Evolutionary conservation across 2,888 invertebrate species (phyloP).

Genomic region (Netelia melanura): DNA sequence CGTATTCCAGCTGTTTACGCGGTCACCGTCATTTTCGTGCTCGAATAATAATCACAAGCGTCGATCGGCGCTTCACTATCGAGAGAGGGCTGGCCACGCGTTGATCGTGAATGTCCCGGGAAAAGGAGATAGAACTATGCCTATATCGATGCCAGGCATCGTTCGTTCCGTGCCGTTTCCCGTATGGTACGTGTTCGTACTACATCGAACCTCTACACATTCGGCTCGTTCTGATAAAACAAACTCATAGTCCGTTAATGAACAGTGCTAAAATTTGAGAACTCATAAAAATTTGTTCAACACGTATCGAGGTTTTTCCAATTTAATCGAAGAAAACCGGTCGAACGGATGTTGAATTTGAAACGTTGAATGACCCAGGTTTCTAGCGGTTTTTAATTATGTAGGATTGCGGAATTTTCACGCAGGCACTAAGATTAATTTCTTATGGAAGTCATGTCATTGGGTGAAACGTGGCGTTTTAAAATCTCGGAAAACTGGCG

Average conservation of each 20-base stretch:
- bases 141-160: slow-evolving; percentile 1
- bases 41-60: slow-evolving; percentile 31
- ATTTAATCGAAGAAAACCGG: background rate
- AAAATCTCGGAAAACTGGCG: too few species aligned
- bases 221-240: background rate
- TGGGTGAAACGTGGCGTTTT: too few species aligned
- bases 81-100: slow-evolving; percentile 14
- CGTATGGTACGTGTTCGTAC: background rate
- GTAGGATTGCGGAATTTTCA: too few species aligned
- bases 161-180: background rate
- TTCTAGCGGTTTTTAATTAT: too few species aligned
- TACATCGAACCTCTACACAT: slow-evolving; percentile 15
- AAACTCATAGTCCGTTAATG: background rate
- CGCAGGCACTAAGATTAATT: too few species aligned
- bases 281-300: background rate
- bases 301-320: background rate
- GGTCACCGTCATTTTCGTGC: slow-evolving; percentile 39
- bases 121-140: slow-evolving; percentile 36
- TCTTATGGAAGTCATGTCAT: background rate
- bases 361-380: too few species aligned
- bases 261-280: slow-evolving; percentile 3
- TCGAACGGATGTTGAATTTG: slow-evolving; percentile 5
- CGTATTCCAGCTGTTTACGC: slow-evolving; percentile 40
- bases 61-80: slow-evolving; percentile 21
- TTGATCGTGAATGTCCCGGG: slow-evolving; percentile 37